These are phyloP conservation scores for Rhinolophus ferrumequinum DNA, from an alignment of 2,113 vertebrate species.

Conservation along the genomic window DNA sequence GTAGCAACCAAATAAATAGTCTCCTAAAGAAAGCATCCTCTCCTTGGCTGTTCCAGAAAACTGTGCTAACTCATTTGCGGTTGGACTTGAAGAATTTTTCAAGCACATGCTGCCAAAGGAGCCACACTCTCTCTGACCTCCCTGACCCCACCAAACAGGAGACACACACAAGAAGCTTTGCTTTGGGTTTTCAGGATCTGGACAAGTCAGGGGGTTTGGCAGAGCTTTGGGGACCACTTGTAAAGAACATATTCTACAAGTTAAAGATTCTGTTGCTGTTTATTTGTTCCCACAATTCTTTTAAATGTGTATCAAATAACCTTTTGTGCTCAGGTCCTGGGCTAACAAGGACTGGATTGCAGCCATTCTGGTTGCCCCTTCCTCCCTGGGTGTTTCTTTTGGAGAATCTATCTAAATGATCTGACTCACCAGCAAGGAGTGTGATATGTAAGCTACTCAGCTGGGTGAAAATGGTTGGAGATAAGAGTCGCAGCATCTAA, in stretches of 20 bases:
- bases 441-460: neutral
- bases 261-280: conserved; percentile 15
- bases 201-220: neutral
- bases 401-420: neutral
- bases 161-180: neutral
- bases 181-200: conserved; percentile 43
- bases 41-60: conserved; percentile 60
- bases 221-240: neutral
- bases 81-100: conserved; percentile 38
- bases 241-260: neutral
- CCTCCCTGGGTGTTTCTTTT: neutral
- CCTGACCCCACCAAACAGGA: neutral
- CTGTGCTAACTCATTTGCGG: conserved; percentile 69
- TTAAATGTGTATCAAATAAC: neutral
- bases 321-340: neutral
- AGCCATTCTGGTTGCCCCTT: neutral
- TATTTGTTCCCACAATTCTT: neutral
- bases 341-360: neutral
- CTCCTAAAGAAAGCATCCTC: conserved; percentile 49
- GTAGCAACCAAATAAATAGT: conserved; percentile 79
- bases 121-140: neutral
- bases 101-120: neutral
- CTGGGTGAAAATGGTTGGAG: neutral
- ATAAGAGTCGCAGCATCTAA: neutral
- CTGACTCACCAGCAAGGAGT: neutral